Evolutionary conservation across 2,113 vertebrate species (phyloP), one percentile per base, ranked within the genome.

Genomic region (Nematolebias whitei): DNA sequence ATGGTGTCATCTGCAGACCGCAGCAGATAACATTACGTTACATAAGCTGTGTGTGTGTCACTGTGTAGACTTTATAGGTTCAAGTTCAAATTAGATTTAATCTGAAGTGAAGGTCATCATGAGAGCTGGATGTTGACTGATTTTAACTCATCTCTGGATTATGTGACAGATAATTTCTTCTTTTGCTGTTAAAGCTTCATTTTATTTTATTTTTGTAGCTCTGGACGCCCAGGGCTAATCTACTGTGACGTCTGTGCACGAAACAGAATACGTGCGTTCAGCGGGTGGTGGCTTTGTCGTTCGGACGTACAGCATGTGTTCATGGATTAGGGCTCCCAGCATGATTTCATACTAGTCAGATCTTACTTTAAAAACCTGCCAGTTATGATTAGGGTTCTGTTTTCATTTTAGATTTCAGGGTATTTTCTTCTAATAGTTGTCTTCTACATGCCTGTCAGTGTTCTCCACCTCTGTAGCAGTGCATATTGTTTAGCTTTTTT

Each of bases 121-220:
- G 43, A 29, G 47, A 51, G 22, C 49, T 7, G n/a, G 18, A 4
- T n/a, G 24, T 56, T 47, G 43, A 43, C 65, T 66, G 9, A 22
- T 11, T 35, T 40, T 12, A n/a, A 20, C 24, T 2, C 16, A n/a
- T 50, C 19, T 39, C 20, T 8, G 13, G 23, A 35, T 12, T 29
- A 18, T 66, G 22, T 12, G 54, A 41, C 53, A 72, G 0, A 39
- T 38, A 43, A 24, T 52, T 41, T 60, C 56, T 2, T 47, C 55
- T 60, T 7, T 55, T 49, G 55, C 68, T 61, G 66, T 3, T 43
- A 67, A 48, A 82, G 80, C 73, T 70, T 44, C 83, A 65, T 74
- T 75, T 83, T 86, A 85, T 85, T 83, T n/a, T n/a, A n/a, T 67
- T 62, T 79, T 76, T 49, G 50, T 2, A 68, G 61, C 66, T 77